A percentile compares a stretch with the other conserved stretches of the same genome.
These are phyloP conservation scores for Eristalinus aeneus DNA, from an alignment of 2,888 invertebrate species.

Conservation along the genomic window DNA sequence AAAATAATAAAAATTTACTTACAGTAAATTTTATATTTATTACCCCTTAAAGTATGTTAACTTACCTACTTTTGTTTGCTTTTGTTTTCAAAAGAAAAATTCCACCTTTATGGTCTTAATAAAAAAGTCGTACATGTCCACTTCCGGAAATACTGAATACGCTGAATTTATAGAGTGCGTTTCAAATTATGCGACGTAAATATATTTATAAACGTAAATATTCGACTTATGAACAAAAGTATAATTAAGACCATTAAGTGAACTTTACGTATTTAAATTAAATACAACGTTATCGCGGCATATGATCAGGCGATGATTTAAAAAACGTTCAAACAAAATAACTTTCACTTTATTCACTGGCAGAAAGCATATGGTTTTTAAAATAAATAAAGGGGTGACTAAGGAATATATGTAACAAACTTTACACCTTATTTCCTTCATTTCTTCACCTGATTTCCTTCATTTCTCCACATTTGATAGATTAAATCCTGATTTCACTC, in stretches of 20 bases:
- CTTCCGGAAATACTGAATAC: not conserved
- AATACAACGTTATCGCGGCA: slow-evolving; percentile 14
- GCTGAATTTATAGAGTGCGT: not conserved
- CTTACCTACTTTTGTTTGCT: not conserved
- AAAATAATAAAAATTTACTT: too few species aligned
- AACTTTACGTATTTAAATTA: slow-evolving; percentile 5
- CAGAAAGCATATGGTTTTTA: slow-evolving; percentile 38
- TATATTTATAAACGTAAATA: not conserved
- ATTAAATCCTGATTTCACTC: slow-evolving; percentile 4
- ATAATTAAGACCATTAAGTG: not conserved
- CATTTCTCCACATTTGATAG: slow-evolving; percentile 47
- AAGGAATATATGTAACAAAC: slow-evolving; percentile 20
- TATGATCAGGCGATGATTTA: slow-evolving; percentile 30
- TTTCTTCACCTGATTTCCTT: slow-evolving; percentile 46
- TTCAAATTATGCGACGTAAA: not conserved
- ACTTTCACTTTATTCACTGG: slow-evolving; percentile 12
- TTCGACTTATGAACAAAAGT: not conserved
- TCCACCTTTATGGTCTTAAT: not conserved
- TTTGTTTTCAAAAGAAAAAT: not conserved
- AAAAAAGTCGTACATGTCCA: not conserved
- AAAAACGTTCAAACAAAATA: slow-evolving; percentile 35
- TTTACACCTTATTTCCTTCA: slow-evolving; percentile 48
- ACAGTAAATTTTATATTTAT: too few species aligned
- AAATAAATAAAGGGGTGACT: slow-evolving; percentile 21
- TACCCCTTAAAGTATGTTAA: too few species aligned